Conservation (phyloP, 2,797 vertebrate species). For the Acanthiza pusilla region DNA sequence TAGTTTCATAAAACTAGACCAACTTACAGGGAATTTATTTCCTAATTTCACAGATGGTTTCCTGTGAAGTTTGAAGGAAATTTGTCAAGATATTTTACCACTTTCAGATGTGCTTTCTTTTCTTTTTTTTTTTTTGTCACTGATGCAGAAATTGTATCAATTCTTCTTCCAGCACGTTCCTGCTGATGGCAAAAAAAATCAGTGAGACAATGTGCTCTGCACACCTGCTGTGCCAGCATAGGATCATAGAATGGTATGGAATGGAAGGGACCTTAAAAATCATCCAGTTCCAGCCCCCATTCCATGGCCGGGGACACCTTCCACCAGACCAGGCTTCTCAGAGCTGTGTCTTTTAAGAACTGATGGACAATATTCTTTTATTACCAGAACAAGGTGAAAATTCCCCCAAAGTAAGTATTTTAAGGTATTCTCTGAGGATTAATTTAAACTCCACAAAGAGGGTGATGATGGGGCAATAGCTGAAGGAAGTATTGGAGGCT, state of each 20-base stretch:
- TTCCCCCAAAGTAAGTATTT: background rate
- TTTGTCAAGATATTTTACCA: background rate
- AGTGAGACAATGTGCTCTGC: background rate
- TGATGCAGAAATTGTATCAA: background rate
- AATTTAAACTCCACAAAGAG: background rate
- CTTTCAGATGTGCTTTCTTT: background rate
- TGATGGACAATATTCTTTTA: background rate
- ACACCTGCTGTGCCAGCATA: background rate
- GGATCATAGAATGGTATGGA: background rate
- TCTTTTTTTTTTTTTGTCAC: background rate
- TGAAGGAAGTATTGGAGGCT: background rate
- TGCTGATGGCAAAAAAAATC: background rate
- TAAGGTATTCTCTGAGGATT: background rate
- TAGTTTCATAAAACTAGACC: background rate
- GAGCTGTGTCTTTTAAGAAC: background rate
- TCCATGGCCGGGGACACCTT: background rate
- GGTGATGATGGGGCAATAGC: background rate
- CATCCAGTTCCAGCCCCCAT: background rate
- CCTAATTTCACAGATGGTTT: background rate
- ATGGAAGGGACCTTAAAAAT: background rate
- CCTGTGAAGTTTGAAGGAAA: background rate
- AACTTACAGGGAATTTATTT: background rate
- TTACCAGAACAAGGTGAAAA: background rate
- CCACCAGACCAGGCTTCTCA: background rate
- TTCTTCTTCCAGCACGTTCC: background rate